These are phyloP conservation scores for Stichodactyla helianthus DNA, from an alignment of 64 coral and sea anemone genomes.

Conservation along the genomic window DNA sequence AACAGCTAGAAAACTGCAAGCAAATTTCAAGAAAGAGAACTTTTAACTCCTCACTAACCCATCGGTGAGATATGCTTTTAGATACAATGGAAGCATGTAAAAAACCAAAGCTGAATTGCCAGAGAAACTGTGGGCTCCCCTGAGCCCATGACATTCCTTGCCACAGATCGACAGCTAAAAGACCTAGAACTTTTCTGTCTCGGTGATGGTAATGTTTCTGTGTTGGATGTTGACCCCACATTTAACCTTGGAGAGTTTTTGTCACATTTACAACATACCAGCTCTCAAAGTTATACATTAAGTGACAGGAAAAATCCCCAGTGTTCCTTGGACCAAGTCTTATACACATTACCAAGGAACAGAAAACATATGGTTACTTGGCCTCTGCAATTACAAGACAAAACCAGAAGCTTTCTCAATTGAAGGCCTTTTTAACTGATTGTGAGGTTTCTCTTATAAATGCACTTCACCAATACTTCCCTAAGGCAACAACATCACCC, in stretches of 20 bases:
- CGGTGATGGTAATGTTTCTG: background rate
- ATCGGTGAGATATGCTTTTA: conserved; percentile 33
- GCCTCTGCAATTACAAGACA: conserved; percentile 16
- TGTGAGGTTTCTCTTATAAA: conserved; percentile 20
- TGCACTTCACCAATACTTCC: conserved; percentile 31
- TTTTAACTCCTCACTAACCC: background rate
- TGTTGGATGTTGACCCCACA: conserved; percentile 7
- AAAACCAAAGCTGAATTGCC: conserved; percentile 22
- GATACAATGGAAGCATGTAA: conserved; percentile 42
- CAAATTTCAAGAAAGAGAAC: background rate
- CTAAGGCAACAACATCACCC: conserved; percentile 10
- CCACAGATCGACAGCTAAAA: conserved; percentile 27
- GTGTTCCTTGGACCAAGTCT: conserved; percentile 34
- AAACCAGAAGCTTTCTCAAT: conserved; percentile 4
- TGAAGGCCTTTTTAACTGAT: conserved; percentile 42
- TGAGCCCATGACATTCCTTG: conserved; percentile 30
- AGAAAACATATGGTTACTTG: conserved; percentile 28
- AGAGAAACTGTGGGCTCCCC: conserved; percentile 38
- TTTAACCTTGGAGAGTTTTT: conserved; percentile 43
- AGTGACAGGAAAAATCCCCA: conserved; percentile 27
- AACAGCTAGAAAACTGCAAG: conserved; percentile 18
- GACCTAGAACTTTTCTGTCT: conserved; percentile 19
- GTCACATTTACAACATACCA: conserved; percentile 29
- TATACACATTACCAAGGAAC: conserved; percentile 27
- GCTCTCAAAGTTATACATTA: conserved; percentile 27